Conservation (phyloP, 2,888 invertebrate genomes). For the Ethmia dodecea region DNA sequence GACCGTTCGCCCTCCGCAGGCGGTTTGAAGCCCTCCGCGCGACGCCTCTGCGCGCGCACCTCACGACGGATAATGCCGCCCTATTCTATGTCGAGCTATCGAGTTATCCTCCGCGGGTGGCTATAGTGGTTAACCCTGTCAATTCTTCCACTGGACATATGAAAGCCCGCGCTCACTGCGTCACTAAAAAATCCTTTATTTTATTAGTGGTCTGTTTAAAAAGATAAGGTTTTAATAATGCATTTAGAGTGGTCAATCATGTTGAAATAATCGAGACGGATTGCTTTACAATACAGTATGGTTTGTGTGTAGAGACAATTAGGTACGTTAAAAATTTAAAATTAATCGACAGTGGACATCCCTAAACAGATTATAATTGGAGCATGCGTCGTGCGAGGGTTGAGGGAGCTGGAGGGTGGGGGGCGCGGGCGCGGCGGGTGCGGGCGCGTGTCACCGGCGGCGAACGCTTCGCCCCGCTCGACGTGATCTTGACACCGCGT, state of each 20-base stretch:
- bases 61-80: conserved; percentile 65
- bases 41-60: conserved; percentile 71
- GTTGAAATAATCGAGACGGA: too few relatives aligned
- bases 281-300: too few relatives aligned
- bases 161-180: conserved; percentile 32
- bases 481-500: conserved; percentile 75
- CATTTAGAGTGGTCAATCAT: too few relatives aligned
- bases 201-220: too few relatives aligned
- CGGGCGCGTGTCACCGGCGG: conserved; percentile 26
- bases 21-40: conserved; percentile 72
- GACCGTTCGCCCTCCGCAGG: conserved; percentile 67
- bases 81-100: conserved; percentile 69
- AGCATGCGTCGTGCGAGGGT: conserved; percentile 74
- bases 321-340: conserved; percentile 20
- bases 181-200: too few relatives aligned
- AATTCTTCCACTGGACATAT: conserved; percentile 41
- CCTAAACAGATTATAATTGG: conserved; percentile 77
- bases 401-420: conserved; percentile 43
- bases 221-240: not conserved
- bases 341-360: conserved; percentile 70
- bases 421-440: conserved; percentile 39
- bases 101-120: conserved; percentile 59
- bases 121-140: conserved; percentile 55
- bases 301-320: not conserved
- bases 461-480: conserved; percentile 33